A percentile compares a stretch with the other conserved stretches of the same genome.
These are phyloP conservation scores for Apoderus coryli DNA, from an alignment of 2,888 invertebrate species.

Conservation along the genomic window DNA sequence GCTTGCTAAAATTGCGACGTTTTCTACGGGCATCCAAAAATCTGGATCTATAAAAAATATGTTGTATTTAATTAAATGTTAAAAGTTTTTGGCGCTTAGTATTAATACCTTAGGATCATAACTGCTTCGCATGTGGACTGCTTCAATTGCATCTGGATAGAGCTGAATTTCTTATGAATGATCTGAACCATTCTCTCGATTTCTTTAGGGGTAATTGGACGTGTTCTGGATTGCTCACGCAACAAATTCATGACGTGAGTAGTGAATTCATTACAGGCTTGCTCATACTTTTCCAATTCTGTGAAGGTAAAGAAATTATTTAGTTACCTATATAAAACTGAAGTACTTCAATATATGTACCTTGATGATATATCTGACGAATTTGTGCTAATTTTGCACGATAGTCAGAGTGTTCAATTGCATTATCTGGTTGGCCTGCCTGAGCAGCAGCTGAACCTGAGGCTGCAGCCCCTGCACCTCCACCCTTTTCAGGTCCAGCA, in stretches of 20 bases:
- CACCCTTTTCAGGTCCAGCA: conserved; percentile 89
- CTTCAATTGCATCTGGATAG: conserved; percentile 96
- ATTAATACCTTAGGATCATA: conserved; percentile 87
- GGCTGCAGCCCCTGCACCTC: conserved; percentile 77
- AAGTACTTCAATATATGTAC: background rate
- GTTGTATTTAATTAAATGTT: too few species aligned
- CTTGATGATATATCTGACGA: conserved; percentile 95
- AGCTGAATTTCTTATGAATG: conserved; percentile 95
- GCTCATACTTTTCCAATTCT: conserved; percentile 99
- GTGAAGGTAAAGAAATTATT: conserved; percentile 17
- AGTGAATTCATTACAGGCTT: conserved; percentile 99
- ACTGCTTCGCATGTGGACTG: conserved; percentile 99
- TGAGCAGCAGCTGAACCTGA: conserved; percentile 72
- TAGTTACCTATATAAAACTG: background rate
- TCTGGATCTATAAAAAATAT: conserved; percentile 43
- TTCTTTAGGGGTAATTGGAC: conserved; percentile 97
- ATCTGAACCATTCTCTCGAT: conserved; percentile 99
- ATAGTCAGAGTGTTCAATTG: conserved; percentile 99
- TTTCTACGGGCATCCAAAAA: conserved; percentile 73
- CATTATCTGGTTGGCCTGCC: conserved; percentile 75
- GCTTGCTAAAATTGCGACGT: conserved; percentile 98
- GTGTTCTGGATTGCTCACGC: conserved; percentile 89
- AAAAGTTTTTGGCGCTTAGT: too few species aligned
- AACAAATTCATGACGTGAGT: conserved; percentile 99
- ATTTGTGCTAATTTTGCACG: conserved; percentile 97